These are phyloP conservation scores for Catharus ustulatus DNA, from an alignment of 2,797 vertebrate species.

Conservation along the genomic window DNA sequence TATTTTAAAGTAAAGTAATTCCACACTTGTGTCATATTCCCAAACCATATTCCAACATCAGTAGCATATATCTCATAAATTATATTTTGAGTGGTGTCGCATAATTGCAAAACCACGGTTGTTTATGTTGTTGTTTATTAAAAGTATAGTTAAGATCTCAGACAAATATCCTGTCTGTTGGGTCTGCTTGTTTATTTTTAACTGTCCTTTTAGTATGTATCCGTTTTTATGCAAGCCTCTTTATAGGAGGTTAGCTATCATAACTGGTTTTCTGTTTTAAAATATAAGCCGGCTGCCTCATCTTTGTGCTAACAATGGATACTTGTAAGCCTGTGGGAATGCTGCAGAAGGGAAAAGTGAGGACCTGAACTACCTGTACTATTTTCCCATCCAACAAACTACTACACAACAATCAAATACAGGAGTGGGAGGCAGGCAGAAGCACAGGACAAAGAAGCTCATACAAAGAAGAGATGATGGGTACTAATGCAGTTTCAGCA, in stretches of 20 bases:
- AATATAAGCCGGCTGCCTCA: background rate
- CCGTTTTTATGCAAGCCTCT: constrained; percentile 36
- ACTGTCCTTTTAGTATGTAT: background rate
- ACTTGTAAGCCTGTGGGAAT: background rate
- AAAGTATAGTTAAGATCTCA: background rate
- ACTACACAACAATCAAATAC: background rate
- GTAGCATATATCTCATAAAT: background rate
- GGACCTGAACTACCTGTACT: rapidly evolving
- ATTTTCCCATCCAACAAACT: rapidly evolving
- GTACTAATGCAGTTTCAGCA: background rate
- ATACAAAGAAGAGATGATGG: background rate
- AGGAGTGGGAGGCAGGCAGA: background rate
- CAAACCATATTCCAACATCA: background rate
- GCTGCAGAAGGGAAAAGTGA: rapidly evolving
- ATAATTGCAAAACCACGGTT: background rate
- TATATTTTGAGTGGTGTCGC: rapidly evolving
- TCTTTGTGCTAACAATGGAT: background rate
- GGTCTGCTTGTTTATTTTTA: constrained; percentile 9
- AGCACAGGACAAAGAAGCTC: background rate
- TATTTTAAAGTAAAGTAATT: background rate
- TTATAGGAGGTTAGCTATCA: background rate
- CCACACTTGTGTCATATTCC: background rate
- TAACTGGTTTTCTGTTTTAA: background rate
- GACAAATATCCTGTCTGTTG: background rate
- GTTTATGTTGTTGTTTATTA: background rate